phyloP scores from a whole-genome alignment of 2,888 invertebrate species.

The Eubasilissa splendida region DNA sequence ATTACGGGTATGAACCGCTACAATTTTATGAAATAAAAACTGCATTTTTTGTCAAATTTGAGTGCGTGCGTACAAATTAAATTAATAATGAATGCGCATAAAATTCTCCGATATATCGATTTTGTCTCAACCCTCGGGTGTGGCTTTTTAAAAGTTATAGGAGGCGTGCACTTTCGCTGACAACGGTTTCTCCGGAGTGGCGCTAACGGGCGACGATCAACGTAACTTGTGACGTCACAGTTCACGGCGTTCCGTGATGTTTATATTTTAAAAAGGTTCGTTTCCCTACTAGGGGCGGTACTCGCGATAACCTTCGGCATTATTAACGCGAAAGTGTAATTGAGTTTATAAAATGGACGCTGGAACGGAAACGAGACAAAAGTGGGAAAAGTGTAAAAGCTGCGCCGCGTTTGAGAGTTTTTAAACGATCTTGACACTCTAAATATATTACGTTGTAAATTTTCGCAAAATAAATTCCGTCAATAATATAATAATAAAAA shows the following conservation, averaged over 20 bases:
- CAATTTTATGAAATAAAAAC: too few relatives aligned
- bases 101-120: constrained; percentile 2
- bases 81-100: neutral
- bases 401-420: neutral
- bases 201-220: neutral
- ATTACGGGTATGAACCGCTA: too few relatives aligned
- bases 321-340: constrained; percentile 20
- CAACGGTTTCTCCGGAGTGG: neutral
- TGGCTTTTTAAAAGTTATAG: neutral
- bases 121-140: neutral
- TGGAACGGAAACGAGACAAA: neutral
- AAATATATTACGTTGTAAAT: too few relatives aligned
- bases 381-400: neutral
- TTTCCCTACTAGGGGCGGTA: too few relatives aligned
- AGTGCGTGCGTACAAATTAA: neutral
- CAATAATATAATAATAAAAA: too few relatives aligned
- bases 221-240: too few relatives aligned
- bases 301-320: neutral
- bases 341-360: constrained; percentile 17
- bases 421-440: neutral
- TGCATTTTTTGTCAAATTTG: too few relatives aligned
- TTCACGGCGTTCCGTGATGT: too few relatives aligned
- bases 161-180: neutral
- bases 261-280: too few relatives aligned
- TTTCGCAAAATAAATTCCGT: too few relatives aligned